Evolutionary conservation across 2,113 vertebrate genomes (phyloP).

Genomic region (Plecturocebus donacophilus): DNA sequence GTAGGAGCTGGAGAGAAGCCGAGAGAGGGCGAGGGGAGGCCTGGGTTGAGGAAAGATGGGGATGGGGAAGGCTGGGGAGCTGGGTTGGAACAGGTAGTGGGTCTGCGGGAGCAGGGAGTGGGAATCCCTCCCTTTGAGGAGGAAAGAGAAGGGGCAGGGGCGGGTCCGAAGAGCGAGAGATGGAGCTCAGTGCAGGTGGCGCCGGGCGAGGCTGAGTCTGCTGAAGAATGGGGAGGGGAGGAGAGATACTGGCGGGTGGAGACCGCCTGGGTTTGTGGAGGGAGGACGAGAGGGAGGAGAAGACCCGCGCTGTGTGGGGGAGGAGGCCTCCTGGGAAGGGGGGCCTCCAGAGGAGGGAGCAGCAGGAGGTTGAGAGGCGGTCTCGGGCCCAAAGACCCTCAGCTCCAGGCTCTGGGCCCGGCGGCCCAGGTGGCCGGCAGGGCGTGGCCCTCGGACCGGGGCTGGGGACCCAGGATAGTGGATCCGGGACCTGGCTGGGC

Average conservation of each 20-base stretch:
- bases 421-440: background rate
- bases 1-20: background rate
- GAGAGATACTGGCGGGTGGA: constrained; percentile 20
- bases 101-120: background rate
- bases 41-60: background rate
- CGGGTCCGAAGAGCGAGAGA: background rate
- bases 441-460: constrained; percentile 25
- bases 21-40: background rate
- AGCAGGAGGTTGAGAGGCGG: background rate
- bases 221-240: background rate
- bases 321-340: background rate
- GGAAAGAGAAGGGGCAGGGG: background rate
- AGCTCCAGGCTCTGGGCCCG: background rate
- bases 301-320: background rate
- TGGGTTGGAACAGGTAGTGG: constrained; percentile 42
- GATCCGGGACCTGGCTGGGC: background rate
- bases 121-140: background rate
- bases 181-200: constrained; percentile 50
- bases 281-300: background rate
- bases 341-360: background rate
- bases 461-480: background rate
- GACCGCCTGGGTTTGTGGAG: background rate
- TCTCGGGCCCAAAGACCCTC: background rate
- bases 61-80: background rate
- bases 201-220: background rate